phyloP scores from a whole-genome alignment of 2,113 vertebrate species.

The Macaca fascicularis region T2T-MFA8v1.1 NC_088388.1:116068501-116069000 shows the following conservation, averaged over 20 bases:
- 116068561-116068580: too few species aligned
- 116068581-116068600: too few species aligned
- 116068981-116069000: neutral
- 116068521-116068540: too few species aligned
- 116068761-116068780: neutral
- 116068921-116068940: neutral
- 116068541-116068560: too few species aligned
- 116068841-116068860: neutral
- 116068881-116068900: neutral
- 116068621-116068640: too few species aligned
- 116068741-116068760: neutral
- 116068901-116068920: neutral
- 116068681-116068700: neutral
- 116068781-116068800: neutral
- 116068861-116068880: neutral
- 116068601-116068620: too few species aligned
- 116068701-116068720: neutral
- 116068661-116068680: too few species aligned
- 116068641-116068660: too few species aligned
- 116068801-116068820: neutral
- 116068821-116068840: neutral
- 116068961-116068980: neutral
- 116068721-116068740: neutral
- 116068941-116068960: neutral
- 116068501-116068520: too few species aligned